Evolutionary conservation across 2,113 vertebrate species (phyloP).

Genomic region (Clarias macrocephalus): DNA sequence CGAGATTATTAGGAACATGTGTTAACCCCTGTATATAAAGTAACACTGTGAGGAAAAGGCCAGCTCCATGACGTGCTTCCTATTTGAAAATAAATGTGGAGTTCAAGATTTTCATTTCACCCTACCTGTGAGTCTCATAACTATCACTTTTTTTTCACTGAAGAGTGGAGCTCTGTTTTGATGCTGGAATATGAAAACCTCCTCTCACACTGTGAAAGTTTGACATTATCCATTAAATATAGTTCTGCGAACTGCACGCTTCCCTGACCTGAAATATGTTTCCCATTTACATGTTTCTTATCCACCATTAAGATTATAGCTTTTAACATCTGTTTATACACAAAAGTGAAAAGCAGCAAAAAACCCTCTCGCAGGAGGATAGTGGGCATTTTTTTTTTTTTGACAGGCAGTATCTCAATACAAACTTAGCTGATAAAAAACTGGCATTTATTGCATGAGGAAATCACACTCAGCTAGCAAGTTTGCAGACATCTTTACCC

Average conservation of each 20-base stretch:
- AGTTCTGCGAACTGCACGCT: not conserved
- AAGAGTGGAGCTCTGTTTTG: not conserved
- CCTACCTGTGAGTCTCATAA: not conserved
- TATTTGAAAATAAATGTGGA: not conserved
- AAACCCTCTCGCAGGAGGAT: not conserved
- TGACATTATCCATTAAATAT: not conserved
- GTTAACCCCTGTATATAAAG: not conserved
- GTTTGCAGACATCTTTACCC: not conserved
- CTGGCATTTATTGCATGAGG: not conserved
- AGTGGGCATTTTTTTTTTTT: not conserved
- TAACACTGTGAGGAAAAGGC: not conserved
- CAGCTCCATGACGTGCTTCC: too few species aligned
- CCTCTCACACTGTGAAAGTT: not conserved
- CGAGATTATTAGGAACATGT: not conserved
- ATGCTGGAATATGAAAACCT: not conserved
- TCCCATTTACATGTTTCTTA: not conserved
- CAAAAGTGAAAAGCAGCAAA: not conserved
- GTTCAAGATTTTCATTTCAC: not conserved
- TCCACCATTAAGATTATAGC: not conserved
- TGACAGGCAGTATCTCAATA: not conserved
- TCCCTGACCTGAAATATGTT: not conserved
- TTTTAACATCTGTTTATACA: not conserved
- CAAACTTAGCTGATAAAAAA: not conserved
- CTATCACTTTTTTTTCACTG: not conserved
- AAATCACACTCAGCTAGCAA: not conserved